Evolutionary conservation across 2,888 invertebrate species (phyloP).

Genomic region (Aphidoletes aphidimyza): DNA sequence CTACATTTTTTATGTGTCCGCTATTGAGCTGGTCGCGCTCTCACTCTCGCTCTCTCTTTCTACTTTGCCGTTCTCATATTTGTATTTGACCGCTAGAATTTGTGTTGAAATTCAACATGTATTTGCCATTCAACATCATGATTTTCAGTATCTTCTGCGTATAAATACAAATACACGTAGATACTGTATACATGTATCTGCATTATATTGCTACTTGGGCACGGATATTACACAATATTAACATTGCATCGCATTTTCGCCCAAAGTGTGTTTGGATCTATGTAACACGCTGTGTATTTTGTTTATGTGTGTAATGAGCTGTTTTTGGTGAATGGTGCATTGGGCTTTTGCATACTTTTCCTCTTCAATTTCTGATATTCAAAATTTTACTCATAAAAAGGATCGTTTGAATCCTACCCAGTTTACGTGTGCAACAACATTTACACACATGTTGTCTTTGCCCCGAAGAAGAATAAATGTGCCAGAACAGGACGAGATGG

Average conservation of each 20-base stretch:
- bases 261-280: too few relatives aligned
- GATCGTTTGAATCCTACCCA: not conserved
- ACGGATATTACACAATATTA: slow-evolving; percentile 12
- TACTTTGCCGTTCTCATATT: not conserved
- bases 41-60: too few relatives aligned
- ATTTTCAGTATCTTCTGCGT: too few relatives aligned
- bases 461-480: slow-evolving; percentile 3
- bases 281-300: too few relatives aligned
- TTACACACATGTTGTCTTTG: slow-evolving; percentile 14
- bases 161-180: not conserved
- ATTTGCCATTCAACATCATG: too few relatives aligned
- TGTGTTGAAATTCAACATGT: too few relatives aligned
- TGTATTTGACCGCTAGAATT: not conserved
- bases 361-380: slow-evolving; percentile 11
- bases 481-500: not conserved
- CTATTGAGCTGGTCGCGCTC: not conserved
- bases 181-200: not conserved
- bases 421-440: not conserved
- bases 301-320: not conserved
- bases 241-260: not conserved
- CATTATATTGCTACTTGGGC: not conserved
- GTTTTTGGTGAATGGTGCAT: not conserved
- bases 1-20: not conserved
- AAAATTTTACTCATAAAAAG: slow-evolving; percentile 24
- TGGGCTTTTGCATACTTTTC: not conserved